A percentile compares a stretch with the other conserved stretches of the same genome.
phyloP scores from a whole-genome alignment of 1,140 invertebrate species.

The Olivierus martensii region DNA sequence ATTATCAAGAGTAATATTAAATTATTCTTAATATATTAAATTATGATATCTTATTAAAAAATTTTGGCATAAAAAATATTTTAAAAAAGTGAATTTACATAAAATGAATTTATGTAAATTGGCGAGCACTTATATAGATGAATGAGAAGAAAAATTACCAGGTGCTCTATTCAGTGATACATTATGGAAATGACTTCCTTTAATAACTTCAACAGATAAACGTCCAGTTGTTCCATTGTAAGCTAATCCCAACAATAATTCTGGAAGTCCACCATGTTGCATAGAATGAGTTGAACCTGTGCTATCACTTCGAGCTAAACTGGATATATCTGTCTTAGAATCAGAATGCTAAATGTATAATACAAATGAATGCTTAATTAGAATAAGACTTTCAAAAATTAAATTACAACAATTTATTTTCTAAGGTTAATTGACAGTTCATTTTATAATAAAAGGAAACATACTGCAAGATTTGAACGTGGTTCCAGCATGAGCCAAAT shows the following conservation, averaged over 20 bases:
- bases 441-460: no score
- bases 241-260: conserved; percentile 70
- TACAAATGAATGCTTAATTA: no score
- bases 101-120: no score
- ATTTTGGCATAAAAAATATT: no score
- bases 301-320: conserved; percentile 75
- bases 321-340: conserved; percentile 39
- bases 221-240: conserved; percentile 88
- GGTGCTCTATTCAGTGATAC: conserved; percentile 35
- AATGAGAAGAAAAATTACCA: conserved; percentile 18
- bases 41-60: no score
- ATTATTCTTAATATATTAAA: no score
- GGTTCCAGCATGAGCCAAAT: conserved; percentile 76
- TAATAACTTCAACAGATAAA: conserved; percentile 79
- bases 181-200: conserved; percentile 79
- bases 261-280: conserved; percentile 74
- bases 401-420: no score
- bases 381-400: no score
- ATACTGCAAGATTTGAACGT: conserved; percentile 61
- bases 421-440: no score
- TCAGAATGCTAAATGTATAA: conserved; percentile 30
- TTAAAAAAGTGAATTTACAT: no score
- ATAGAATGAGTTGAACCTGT: conserved; percentile 85
- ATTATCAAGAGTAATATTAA: no score
- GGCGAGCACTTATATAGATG: no score